Evolutionary conservation across 2,113 vertebrate genomes (phyloP).

Genomic region (Junco hyemalis): DNA sequence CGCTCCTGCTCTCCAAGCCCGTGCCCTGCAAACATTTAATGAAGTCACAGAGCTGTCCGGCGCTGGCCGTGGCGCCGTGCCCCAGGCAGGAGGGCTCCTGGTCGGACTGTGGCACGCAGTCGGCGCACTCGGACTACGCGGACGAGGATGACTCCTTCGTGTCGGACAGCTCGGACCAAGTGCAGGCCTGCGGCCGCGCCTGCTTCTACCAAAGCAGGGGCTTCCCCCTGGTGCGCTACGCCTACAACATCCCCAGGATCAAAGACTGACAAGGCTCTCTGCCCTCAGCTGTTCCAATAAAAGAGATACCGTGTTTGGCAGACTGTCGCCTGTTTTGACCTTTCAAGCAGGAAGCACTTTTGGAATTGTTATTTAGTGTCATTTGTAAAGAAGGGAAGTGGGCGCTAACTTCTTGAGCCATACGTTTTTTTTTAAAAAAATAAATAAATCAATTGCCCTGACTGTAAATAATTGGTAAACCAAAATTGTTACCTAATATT

Average conservation of each 20-base stretch:
- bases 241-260: constrained; percentile 86
- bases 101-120: constrained; percentile 87
- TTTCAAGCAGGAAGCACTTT: constrained; percentile 82
- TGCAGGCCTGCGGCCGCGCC: constrained; percentile 92
- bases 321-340: constrained; percentile 18
- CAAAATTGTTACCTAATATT: constrained; percentile 42
- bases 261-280: constrained; percentile 73
- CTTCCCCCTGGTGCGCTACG: constrained; percentile 90
- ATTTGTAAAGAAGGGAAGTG: constrained; percentile 77
- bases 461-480: constrained; percentile 62
- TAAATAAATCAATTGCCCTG: constrained; percentile 34
- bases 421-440: neutral
- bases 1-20: constrained; percentile 82
- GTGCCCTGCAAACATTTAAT: constrained; percentile 92
- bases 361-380: constrained; percentile 51
- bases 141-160: constrained; percentile 97
- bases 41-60: constrained; percentile 93
- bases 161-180: constrained; percentile 96
- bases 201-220: constrained; percentile 96
- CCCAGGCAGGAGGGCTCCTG: constrained; percentile 84
- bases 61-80: constrained; percentile 82
- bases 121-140: constrained; percentile 90
- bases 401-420: constrained; percentile 71
- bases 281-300: neutral
- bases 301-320: neutral